A percentile compares a stretch with the other conserved stretches of the same genome.
Conservation (phyloP, 2,113 vertebrate species). For the Galbula dea region DNA sequence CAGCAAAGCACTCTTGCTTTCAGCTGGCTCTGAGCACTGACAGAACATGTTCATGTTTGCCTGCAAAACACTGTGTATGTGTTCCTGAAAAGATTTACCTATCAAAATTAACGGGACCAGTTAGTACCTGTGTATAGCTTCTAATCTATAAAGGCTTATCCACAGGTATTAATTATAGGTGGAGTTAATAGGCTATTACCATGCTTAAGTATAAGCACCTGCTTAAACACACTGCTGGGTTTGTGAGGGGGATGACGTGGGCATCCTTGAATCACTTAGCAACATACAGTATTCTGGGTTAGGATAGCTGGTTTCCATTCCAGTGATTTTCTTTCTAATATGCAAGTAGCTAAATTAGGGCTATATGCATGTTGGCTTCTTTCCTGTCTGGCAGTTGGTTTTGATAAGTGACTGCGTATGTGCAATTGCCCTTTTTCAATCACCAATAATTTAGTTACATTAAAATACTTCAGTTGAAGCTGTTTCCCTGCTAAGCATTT, state of each 20-base stretch:
- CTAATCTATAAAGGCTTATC: background rate
- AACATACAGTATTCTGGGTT: background rate
- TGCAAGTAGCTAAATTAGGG: background rate
- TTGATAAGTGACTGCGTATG: background rate
- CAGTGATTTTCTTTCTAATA: background rate
- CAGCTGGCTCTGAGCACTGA: background rate
- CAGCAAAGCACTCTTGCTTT: background rate
- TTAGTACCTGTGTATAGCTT: background rate
- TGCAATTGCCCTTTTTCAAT: background rate
- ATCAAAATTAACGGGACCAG: background rate
- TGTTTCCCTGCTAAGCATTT: background rate
- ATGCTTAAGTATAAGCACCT: background rate
- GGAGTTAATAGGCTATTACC: background rate
- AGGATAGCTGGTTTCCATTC: background rate
- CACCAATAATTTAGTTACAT: background rate
- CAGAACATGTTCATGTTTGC: background rate
- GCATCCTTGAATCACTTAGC: background rate
- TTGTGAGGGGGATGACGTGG: background rate
- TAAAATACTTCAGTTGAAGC: background rate
- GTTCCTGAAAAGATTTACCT: background rate
- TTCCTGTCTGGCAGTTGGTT: background rate
- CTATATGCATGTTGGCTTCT: background rate
- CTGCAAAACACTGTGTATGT: background rate
- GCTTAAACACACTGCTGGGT: background rate
- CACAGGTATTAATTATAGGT: background rate